These are phyloP conservation scores for Aldabrachelys gigantea DNA, from an alignment of 2,113 vertebrate genomes.

Conservation along the genomic window DNA sequence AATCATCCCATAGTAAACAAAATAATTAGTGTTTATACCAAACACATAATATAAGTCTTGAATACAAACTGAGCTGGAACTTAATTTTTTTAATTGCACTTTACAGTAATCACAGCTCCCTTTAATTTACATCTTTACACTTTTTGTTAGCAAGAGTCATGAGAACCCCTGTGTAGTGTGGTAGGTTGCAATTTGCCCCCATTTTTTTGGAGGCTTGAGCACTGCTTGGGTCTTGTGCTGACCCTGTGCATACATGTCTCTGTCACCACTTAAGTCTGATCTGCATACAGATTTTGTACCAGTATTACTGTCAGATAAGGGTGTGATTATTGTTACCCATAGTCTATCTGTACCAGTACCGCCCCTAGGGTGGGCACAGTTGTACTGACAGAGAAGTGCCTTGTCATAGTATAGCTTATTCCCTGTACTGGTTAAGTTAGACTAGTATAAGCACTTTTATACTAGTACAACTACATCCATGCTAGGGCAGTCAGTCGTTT, in stretches of 20 bases:
- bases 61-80: not conserved
- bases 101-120: not conserved
- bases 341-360: too few species aligned
- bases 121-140: not conserved
- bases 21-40: not conserved
- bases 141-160: too few species aligned
- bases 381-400: not conserved
- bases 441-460: too few species aligned
- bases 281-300: too few species aligned
- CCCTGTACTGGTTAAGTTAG: too few species aligned
- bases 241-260: not conserved
- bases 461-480: too few species aligned
- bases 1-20: not conserved
- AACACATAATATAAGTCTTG: not conserved
- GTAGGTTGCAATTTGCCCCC: accelerated
- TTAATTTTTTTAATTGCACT: not conserved
- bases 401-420: too few species aligned
- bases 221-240: not conserved
- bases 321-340: too few species aligned
- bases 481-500: too few species aligned
- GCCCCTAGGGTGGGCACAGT: not conserved
- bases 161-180: not conserved
- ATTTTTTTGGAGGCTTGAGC: accelerated
- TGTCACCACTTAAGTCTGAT: too few species aligned
- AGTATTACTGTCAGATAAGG: too few species aligned